Evolutionary conservation across 2,113 vertebrate species (phyloP), one percentile per base, ranked within the genome.

Genomic region (Orthonyx spaldingii): DNA sequence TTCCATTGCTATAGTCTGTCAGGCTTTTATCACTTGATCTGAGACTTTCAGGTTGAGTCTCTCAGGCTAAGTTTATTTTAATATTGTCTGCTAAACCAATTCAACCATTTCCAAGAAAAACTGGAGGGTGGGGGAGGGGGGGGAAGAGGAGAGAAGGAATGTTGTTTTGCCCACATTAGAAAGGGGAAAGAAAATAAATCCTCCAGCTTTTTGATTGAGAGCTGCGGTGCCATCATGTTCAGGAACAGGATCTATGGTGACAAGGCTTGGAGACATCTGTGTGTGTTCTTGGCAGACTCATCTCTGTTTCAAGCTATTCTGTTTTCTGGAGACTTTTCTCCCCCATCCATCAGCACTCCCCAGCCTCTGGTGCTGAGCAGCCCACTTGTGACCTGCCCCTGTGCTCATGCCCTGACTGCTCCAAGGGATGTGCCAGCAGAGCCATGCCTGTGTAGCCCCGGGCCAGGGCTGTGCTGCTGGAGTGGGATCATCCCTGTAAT

Each of bases 1-100:
- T 93, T 90, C 88, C 41, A 59, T 70, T 86, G 71, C 82, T 90
- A 52, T 59, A 71, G 71, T 88, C 85, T 88, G 93, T 96, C 75
- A 94, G 79, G 88, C 92, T 97, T 95, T 97, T 96, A 94, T 94
- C 90, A 60, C 65, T 95, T 78, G 35, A 96, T 96, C 96, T 92
- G 88, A 94, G 93, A 96, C 90, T 96, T 96, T 96, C 92, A 96
- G 94, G 92, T 96, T 93, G 64, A 79, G 47, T 91, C 1, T 92
- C 78, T 83, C 63, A 60, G 69, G 83, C 75, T 88, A 91, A 75
- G 94, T 93, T 93, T 92, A 88, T 95, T 95, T 93, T 87, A 90
- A 95, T 96, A 90, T 66, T 2, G 23, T 92, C 87, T 84, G 82
- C 90, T 93, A 90, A 94, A 93, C 60, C 83, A 92, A 95, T 90